A percentile compares a stretch with the other conserved stretches of the same genome.
These are phyloP conservation scores for Peromyscus aztecus DNA, from an alignment of 2,797 vertebrate genomes.

Conservation along the genomic window DNA sequence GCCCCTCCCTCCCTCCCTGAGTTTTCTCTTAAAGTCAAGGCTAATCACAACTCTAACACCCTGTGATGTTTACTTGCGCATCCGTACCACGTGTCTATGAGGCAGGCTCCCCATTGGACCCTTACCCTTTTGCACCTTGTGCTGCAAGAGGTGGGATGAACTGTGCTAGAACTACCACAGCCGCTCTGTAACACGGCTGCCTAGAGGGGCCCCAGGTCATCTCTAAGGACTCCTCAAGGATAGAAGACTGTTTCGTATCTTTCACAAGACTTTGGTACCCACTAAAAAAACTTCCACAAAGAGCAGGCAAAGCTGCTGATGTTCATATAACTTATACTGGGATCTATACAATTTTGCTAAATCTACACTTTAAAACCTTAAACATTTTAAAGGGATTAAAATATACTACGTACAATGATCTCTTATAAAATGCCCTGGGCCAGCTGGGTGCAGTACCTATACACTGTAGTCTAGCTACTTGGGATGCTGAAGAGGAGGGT, in stretches of 20 bases:
- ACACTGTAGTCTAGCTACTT: not conserved
- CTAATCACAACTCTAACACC: not conserved
- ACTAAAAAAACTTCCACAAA: conserved; percentile 18
- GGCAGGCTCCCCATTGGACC: not conserved
- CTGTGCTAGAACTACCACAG: not conserved
- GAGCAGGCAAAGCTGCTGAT: not conserved
- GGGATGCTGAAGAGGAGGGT: not conserved
- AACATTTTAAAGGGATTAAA: not conserved
- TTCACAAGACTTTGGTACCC: not conserved
- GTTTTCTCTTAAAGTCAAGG: conserved; percentile 14
- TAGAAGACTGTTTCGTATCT: not conserved
- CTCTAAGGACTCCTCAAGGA: not conserved
- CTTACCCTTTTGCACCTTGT: not conserved
- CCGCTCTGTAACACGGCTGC: not conserved
- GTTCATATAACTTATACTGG: not conserved
- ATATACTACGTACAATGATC: not conserved
- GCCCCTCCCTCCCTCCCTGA: not conserved
- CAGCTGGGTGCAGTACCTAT: too few relatives aligned
- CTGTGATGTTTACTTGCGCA: not conserved
- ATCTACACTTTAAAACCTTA: not conserved
- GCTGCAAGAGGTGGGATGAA: not conserved
- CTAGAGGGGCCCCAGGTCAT: not conserved
- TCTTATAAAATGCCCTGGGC: not conserved
- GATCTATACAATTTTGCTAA: conserved; percentile 22
- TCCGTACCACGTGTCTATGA: not conserved